These are phyloP conservation scores for Alauda arvensis DNA, from an alignment of 2,797 vertebrate species.

Conservation along the genomic window DNA sequence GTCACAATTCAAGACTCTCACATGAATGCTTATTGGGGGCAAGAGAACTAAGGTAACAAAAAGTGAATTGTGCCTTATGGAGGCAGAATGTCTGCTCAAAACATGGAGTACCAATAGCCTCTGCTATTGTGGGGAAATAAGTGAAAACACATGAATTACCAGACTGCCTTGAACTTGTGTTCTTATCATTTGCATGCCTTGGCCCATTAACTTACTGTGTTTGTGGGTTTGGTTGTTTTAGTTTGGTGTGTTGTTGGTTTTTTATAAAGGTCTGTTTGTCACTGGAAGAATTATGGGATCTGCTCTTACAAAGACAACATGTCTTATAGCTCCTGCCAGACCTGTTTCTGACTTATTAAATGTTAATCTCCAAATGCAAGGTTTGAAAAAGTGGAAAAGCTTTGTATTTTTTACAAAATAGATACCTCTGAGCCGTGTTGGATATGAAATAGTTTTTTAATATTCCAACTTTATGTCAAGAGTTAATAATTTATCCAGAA, in stretches of 20 bases:
- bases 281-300: neutral
- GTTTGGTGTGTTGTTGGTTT: neutral
- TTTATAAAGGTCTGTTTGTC: neutral
- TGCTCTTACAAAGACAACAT: neutral
- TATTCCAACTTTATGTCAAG: neutral
- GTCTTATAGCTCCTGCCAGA: neutral
- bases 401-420: neutral
- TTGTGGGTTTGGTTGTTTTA: neutral
- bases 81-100: neutral
- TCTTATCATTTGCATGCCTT: neutral
- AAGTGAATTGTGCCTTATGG: neutral
- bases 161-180: neutral
- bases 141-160: neutral
- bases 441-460: neutral
- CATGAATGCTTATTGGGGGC: neutral
- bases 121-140: neutral
- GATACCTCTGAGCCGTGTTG: neutral
- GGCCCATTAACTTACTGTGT: neutral
- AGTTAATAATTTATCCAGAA: neutral
- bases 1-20: neutral
- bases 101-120: neutral
- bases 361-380: neutral
- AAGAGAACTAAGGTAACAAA: neutral
- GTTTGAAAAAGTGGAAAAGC: neutral
- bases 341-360: neutral